Percentiles rank a stretch among this genome's conserved stretches.
phyloP scores from a whole-genome alignment of 2,888 invertebrate genomes.

The Agapostemon virescens region DNA sequence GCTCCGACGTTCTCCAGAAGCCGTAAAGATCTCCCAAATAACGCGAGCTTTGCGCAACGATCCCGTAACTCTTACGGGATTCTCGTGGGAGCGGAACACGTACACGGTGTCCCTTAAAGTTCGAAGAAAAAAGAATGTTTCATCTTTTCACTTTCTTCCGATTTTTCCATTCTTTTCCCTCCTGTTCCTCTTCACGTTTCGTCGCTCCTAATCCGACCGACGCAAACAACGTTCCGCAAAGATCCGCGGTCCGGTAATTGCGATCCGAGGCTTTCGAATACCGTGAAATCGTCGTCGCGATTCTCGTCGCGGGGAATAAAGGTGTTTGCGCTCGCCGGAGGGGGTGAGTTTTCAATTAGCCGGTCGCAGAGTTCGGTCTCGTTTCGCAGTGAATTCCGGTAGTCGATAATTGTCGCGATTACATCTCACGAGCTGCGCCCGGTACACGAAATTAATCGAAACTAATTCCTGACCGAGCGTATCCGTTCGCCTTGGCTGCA shows the following conservation, averaged over 20 bases:
- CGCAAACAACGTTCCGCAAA: no score
- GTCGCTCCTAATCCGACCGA: no score
- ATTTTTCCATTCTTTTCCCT: no score
- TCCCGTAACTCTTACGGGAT: neutral
- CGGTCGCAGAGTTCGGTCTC: neutral
- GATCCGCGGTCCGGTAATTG: no score
- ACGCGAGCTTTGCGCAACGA: neutral
- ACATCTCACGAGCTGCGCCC: neutral
- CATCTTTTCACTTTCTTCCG: no score
- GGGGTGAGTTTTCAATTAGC: conserved; percentile 1
- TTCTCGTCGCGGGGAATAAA: neutral
- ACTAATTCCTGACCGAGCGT: conserved; percentile 14
- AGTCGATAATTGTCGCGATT: conserved; percentile 19
- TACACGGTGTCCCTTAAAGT: no score
- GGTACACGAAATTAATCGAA: conserved; percentile 16
- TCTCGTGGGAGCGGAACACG: neutral
- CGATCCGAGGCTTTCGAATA: neutral
- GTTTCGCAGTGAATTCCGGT: neutral
- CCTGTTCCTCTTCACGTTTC: no score
- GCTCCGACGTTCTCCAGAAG: no score
- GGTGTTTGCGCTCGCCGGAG: neutral
- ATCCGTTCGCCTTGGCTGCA: neutral
- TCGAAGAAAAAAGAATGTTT: no score
- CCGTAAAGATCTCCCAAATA: neutral
- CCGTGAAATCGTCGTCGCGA: neutral